phyloP scores from a whole-genome alignment of 2,797 vertebrate species.

The Phoebastria nigripes region DNA sequence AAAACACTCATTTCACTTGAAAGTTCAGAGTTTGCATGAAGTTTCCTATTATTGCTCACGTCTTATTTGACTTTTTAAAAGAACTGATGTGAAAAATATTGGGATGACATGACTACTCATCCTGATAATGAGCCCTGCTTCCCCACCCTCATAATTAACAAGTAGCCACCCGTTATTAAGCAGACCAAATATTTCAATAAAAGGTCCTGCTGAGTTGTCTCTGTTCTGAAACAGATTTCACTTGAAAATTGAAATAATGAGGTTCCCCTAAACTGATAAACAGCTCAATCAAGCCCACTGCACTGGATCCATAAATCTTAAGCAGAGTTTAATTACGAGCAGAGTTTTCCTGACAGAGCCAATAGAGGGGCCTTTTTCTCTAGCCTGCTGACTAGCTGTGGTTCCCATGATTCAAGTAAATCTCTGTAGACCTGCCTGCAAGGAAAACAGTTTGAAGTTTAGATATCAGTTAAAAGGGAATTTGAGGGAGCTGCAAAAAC shows the following conservation, averaged over 20 bases:
- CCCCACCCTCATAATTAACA: slow-evolving; percentile 75
- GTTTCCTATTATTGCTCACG: not conserved
- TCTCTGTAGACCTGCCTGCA: not conserved
- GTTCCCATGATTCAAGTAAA: slow-evolving; percentile 25
- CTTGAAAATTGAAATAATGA: slow-evolving; percentile 70
- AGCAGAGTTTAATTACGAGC: slow-evolving; percentile 1
- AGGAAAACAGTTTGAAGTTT: not conserved
- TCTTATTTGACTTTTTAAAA: slow-evolving; percentile 65
- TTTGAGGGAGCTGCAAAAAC: not conserved
- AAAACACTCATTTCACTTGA: not conserved
- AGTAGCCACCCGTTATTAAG: slow-evolving; percentile 73
- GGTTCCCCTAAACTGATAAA: slow-evolving; percentile 37
- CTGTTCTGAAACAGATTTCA: slow-evolving; percentile 50
- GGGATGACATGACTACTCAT: slow-evolving; percentile 81
- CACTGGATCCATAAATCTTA: not conserved
- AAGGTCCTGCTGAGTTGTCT: slow-evolving; percentile 37
- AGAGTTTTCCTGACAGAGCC: not conserved
- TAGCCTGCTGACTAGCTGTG: not conserved
- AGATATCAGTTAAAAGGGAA: not conserved
- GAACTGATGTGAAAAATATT: slow-evolving; percentile 76
- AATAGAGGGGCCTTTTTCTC: not conserved
- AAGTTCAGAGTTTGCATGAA: not conserved
- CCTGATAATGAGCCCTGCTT: slow-evolving; percentile 77
- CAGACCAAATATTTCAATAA: slow-evolving; percentile 63
- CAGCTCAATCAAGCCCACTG: slow-evolving; percentile 10